Evolutionary conservation across 2,113 vertebrate species (phyloP).

Genomic region (Pleuronectes platessa): DNA sequence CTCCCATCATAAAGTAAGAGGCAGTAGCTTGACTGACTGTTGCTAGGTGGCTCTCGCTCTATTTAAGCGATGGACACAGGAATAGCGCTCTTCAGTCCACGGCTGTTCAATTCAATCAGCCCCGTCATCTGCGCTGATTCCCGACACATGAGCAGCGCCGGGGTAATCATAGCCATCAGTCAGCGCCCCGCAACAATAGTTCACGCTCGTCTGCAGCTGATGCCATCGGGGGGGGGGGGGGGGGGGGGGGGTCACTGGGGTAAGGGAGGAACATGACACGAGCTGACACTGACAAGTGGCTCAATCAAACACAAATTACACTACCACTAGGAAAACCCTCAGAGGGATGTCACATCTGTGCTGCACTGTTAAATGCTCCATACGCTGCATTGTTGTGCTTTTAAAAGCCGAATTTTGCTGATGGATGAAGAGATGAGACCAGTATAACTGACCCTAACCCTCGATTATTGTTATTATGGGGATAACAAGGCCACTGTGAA

Average conservation of each 20-base stretch:
- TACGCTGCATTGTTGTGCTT: no score
- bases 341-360: background rate
- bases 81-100: conserved; percentile 63
- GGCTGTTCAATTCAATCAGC: conserved; percentile 69
- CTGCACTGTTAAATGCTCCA: no score
- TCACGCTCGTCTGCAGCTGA: conserved; percentile 51
- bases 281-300: background rate
- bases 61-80: conserved; percentile 64
- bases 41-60: conserved; percentile 65
- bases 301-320: conserved; percentile 3
- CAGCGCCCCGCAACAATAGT: conserved; percentile 63
- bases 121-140: conserved; percentile 57
- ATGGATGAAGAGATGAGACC: no score
- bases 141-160: conserved; percentile 54
- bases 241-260: background rate
- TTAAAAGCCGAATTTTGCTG: no score
- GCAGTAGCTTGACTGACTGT: conserved; percentile 44
- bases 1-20: conserved; percentile 19
- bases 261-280: background rate
- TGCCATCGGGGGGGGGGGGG: conserved; percentile 10
- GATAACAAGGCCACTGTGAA: no score
- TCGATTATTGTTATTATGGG: no score
- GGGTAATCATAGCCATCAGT: conserved; percentile 68
- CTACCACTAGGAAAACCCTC: background rate
- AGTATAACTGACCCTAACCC: no score